Evolutionary conservation across 2,888 invertebrate species (phyloP).

Genomic region (Acanthosepion pharaonis): DNA sequence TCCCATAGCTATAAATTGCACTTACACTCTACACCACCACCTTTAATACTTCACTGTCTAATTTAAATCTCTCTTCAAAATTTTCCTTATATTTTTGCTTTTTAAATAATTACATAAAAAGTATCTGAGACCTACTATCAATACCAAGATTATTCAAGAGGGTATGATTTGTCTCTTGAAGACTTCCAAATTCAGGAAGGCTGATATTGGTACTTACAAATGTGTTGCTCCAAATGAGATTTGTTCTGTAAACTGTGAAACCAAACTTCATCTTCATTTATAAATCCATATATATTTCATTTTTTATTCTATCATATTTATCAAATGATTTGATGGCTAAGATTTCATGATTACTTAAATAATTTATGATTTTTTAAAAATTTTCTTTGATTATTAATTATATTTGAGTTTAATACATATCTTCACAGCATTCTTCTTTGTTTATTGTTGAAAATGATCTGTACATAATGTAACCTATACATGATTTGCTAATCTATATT

Average conservation of each 20-base stretch:
- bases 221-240: constrained; percentile 92
- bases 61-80: too few species aligned
- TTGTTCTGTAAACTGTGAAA: constrained; percentile 83
- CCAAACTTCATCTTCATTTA: constrained; percentile 83
- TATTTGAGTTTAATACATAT: too few species aligned
- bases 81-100: too few species aligned
- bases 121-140: constrained; percentile 78
- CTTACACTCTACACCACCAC: too few species aligned
- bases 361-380: too few species aligned
- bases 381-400: too few species aligned
- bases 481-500: constrained; percentile 47
- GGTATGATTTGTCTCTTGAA: constrained; percentile 67
- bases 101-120: too few species aligned
- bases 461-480: constrained; percentile 48
- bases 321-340: too few species aligned
- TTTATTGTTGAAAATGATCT: background rate
- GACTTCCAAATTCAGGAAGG: constrained; percentile 64
- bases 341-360: too few species aligned
- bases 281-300: constrained; percentile 78
- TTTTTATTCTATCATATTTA: too few species aligned
- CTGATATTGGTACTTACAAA: constrained; percentile 87
- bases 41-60: too few species aligned
- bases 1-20: too few species aligned
- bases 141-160: constrained; percentile 84
- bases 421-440: background rate